A percentile compares a stretch with the other conserved stretches of the same genome.
Conservation (phyloP, 2,888 invertebrate species). For the Nephrotoma appendiculata region DNA sequence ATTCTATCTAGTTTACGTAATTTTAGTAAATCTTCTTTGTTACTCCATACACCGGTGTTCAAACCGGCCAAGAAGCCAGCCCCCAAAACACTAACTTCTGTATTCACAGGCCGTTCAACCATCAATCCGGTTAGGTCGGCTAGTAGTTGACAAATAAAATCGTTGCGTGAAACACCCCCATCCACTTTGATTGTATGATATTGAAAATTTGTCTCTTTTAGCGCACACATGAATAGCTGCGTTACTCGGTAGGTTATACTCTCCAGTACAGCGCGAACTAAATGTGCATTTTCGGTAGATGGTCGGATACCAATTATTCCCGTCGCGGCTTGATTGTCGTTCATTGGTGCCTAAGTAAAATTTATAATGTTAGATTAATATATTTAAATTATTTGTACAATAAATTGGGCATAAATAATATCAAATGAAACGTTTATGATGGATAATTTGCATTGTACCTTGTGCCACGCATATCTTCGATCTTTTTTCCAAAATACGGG, state of each 20-base stretch:
- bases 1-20: conserved; percentile 43
- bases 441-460: background rate
- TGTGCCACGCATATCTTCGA: background rate
- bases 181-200: conserved; percentile 62
- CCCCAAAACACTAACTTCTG: conserved; percentile 76
- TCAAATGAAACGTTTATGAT: background rate
- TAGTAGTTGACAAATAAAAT: conserved; percentile 79
- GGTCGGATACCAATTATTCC: conserved; percentile 57
- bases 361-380: background rate
- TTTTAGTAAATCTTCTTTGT: conserved; percentile 45
- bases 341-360: conserved; percentile 62
- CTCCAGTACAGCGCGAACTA: conserved; percentile 72
- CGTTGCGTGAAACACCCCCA: conserved; percentile 91
- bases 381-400: background rate
- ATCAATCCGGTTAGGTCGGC: conserved; percentile 63
- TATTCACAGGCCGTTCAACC: conserved; percentile 57
- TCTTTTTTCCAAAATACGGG: conserved; percentile 1
- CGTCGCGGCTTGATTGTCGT: conserved; percentile 69
- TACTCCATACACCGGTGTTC: conserved; percentile 61
- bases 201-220: conserved; percentile 47
- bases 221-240: conserved; percentile 60
- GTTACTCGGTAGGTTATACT: conserved; percentile 70
- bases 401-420: background rate
- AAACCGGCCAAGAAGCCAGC: conserved; percentile 76
- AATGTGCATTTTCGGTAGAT: conserved; percentile 58